Evolutionary conservation across 2,888 invertebrate genomes (phyloP), one percentile per base, ranked within the genome.

Genomic region (Lysandra coridon): DNA sequence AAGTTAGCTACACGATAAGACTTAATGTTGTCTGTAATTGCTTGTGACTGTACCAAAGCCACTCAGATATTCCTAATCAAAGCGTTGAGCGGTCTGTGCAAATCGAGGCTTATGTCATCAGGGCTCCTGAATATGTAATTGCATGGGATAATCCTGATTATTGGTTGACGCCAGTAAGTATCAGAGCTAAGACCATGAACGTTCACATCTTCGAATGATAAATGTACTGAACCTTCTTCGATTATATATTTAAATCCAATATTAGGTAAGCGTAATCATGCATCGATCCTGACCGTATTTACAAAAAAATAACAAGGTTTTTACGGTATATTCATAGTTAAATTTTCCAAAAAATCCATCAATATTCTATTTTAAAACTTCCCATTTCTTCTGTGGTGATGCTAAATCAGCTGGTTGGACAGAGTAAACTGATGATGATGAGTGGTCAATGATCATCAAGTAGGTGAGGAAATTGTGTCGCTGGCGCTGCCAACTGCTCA

Each of bases 401-500:
- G 40, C 40, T 40, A 40, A 40, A 40, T 1, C 0, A 0, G 6
- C 4, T 40, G 49, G 1, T 49, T 2, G 40, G 40, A 5, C 40
- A 40, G 2, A 2, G 49, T 49, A 49, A 10, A 2, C 2, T 49
- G 10, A 49, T 69, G 17, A 33, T 69, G 69, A 69, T 17, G 80
- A 79, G 78, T 80, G 80, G 49, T 80, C 80, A 81, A 80, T 79
- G 78, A 79, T 69, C 69, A 69, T 37, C 37, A 69, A 69, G 69
- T 76, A 57, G 76, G 76, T 76, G 30, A 69, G 57, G 80, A 82
- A 85, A 85, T 83, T 85, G 83, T 86, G 86, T 85, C 87, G 80
- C 80, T 82, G 85, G 81, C 78, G 80, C 80, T 83, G 85, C 85
- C 85, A 83, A 83, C 82, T 84, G 86, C 88, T 88, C 90, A 89